Evolutionary conservation across 1,140 invertebrate species (phyloP), one percentile per base, ranked within the genome.

Genomic region (Drosophila lini): DNA sequence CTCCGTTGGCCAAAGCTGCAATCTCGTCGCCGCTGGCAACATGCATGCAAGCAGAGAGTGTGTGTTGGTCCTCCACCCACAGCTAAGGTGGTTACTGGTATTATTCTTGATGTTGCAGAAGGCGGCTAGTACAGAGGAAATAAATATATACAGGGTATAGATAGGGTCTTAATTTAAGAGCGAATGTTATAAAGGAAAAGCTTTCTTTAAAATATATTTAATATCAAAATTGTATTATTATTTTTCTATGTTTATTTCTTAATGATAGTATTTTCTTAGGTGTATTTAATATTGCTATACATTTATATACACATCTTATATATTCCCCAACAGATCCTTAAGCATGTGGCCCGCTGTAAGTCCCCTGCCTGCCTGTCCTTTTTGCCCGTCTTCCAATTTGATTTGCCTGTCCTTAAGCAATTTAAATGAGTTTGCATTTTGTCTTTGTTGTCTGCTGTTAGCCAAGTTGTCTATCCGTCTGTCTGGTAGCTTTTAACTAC

Each of bases 371-470:
- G 25, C 32, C 55, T 70, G 74, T 58, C 81, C 81, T 61, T 69
- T 74, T 62, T 74, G 63, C 38, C 45, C 50, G 81, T 57, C 68
- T 77, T 45, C 41, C 74, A 85, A 85, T 85, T 86, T 71, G 74
- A 77, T 77, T 77, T 77, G 74, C 53, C 53, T 53, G 82, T 73
- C 79, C 73, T 86, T 86, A 78, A 85, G 77, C 79, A 82, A 78
- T 86, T 85, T 85, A 82, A 85, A 82, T 81, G 79, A 85, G 82
- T 85, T 85, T 74, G 64, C 78, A 81, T 75, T 85, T 32, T 44
- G 77, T 50, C 69, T 79, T 80, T 80, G 75, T 78, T 69, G 65
- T 79, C 58, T 64, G 45, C 47, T 50, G 47, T 28, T 38, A 25
- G 34, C 38, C 45, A 48, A 44, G 22, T 34, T 71, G 36, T 50